Evolutionary conservation across 2,888 invertebrate genomes (phyloP), one percentile per base, ranked within the genome.

Genomic region (Melieria crassipennis): DNA sequence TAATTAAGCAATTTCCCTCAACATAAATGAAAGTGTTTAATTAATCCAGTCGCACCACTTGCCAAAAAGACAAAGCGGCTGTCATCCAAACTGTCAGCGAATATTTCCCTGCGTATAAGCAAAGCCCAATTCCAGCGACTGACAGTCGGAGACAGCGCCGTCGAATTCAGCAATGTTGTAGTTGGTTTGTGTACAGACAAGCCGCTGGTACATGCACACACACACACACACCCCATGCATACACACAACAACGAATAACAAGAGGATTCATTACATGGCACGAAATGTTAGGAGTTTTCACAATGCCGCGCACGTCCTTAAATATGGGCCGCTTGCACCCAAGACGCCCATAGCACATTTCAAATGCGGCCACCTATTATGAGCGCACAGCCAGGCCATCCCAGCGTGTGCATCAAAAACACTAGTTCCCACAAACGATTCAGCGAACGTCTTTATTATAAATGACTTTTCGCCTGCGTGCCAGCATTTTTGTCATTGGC

Each of bases 11-110:
- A 57, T 66, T 66, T 57, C 16, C 56, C 46, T 46, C 55, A 65
- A 65, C 65, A 57, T 57, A 66, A 66, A 48, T 57, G 50, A 66
- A 66, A 66, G n/a, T 66, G 57, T 66, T 66, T 66, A 66, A 66
- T 66, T 66, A 66, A 57, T 57, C 13, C 66, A 57, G 45, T 52
- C 13, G 52, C 52, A n/a, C 7, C 13, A n/a, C 5, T n/a, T n/a
- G 52, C 13, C 50, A 52, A 46, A 6, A 45, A 57, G 10, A 66
- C 45, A 30, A 42, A 63, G 10, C 47, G 58, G 47, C 67, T 58
- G 60, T 58, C 67, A 58, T 46, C 42, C 58, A 67, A 67, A 58
- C 67, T 67, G 67, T 67, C 67, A 58, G 67, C 16, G 58, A 47
- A 50, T 47, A 58, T 47, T 67, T 67, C 47, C 58, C 58, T 67